A percentile compares a stretch with the other conserved stretches of the same genome.
Evolutionary conservation across 2,797 vertebrate genomes (phyloP).

Genomic region (Sarcoramphus papa): DNA sequence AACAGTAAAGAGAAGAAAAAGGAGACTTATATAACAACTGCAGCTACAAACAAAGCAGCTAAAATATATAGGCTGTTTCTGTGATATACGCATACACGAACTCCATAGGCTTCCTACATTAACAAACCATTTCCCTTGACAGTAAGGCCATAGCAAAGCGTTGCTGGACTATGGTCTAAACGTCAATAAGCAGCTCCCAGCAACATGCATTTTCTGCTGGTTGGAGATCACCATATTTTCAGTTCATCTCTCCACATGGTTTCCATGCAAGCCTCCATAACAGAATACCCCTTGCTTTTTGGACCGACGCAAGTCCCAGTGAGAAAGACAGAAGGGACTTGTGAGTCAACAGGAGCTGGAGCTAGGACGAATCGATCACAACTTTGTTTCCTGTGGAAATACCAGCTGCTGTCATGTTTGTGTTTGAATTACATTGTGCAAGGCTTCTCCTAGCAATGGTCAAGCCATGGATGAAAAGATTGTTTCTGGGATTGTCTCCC

Average conservation of each 20-base stretch:
- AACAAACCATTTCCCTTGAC: not conserved
- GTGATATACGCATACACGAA: too few species aligned
- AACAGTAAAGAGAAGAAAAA: not conserved
- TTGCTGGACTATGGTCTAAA: not conserved
- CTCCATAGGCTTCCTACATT: not conserved
- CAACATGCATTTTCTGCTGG: not conserved
- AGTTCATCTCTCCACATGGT: not conserved
- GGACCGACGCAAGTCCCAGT: not conserved
- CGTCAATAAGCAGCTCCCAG: not conserved
- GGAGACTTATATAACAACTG: not conserved
- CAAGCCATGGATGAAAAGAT: not conserved
- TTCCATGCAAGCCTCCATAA: not conserved
- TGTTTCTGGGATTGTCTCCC: not conserved
- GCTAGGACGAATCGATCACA: not conserved
- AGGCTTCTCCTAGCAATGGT: not conserved
- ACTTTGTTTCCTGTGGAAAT: conserved; percentile 18
- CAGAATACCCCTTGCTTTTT: not conserved
- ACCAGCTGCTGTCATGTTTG: conserved; percentile 29
- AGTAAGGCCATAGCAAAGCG: not conserved
- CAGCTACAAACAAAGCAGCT: not conserved
- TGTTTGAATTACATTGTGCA: not conserved
- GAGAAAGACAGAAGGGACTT: conserved; percentile 36
- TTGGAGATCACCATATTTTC: not conserved
- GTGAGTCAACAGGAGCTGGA: conserved; percentile 42
- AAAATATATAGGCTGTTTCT: not conserved